Conservation (phyloP, 2,113 vertebrate species). For the Mormyrus iriodes region DNA sequence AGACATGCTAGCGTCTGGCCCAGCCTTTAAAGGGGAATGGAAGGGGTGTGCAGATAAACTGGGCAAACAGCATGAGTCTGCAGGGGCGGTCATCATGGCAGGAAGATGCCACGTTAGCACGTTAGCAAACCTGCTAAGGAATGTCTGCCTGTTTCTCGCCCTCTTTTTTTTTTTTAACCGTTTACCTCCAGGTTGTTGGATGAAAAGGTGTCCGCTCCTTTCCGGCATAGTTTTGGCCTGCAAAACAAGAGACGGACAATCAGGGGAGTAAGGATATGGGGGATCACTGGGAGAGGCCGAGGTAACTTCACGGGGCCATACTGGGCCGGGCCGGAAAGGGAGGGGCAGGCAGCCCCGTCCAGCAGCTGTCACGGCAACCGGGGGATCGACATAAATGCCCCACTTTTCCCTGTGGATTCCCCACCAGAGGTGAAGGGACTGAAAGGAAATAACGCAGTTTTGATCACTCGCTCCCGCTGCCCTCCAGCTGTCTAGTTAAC, state of each 20-base stretch:
- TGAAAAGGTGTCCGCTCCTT: constrained; percentile 53
- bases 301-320: not conserved
- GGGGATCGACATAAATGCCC: not conserved
- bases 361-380: not conserved
- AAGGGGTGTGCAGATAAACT: not conserved
- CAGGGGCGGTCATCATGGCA: not conserved
- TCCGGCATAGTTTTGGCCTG: constrained; percentile 65
- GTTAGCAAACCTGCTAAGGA: constrained; percentile 34
- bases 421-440: not conserved
- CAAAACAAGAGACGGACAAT: constrained; percentile 45
- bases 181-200: constrained; percentile 65
- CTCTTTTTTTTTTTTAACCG: not conserved
- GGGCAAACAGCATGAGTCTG: no score
- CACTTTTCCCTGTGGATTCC: not conserved
- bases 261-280: not conserved
- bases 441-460: not conserved
- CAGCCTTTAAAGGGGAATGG: not conserved
- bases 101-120: constrained; percentile 26
- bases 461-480: not conserved
- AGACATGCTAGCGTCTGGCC: not conserved
- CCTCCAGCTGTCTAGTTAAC: not conserved
- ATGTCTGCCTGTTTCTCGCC: constrained; percentile 21
- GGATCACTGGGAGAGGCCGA: not conserved
- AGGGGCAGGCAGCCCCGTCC: not conserved
- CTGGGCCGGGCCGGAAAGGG: not conserved